Base-by-base conservation (phyloP, 1,140 invertebrate species). In the Leptestheria dahalacensis region DNA sequence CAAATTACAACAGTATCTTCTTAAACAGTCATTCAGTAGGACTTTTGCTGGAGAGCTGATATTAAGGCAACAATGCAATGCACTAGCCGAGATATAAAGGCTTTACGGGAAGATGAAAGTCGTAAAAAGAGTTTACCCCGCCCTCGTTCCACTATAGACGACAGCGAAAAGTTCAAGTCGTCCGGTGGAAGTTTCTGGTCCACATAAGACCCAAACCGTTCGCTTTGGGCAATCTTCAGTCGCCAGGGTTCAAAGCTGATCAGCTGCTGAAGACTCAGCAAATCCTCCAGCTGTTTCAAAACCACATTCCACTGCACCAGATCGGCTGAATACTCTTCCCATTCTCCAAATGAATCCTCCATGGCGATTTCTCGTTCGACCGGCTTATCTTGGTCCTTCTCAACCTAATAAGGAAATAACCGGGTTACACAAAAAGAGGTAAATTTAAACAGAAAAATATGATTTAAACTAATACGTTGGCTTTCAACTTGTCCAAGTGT, bases 281-380 rank as follows among this genome's bases (percentile, higher is more conserved):
- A 79, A 71, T 94, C 90, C 70, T 95, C 91, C 59, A 95, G 75
- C 74, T 92, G 91, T 61, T 84, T 85, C 21, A 89, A 84, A 9
- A 94, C 71, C 26, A 91, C 70, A 21, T 84, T 84, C 85, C 91
- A 94, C 68, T 86, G 80, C 59, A 88, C 84, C 64, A 83, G 80
- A 68, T 94, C 90, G 61, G 85, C 79, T 15, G 86, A 86, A 20
- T 93, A 76, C 59, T 82, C 82, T 71, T 93, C 90, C 86, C 85
- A 93, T 26, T 83, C 79, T 50, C 75, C 74, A 15, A 62, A 28
- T 28, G 61, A 53, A 21, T 61, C 66, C 2, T 64, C 63, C 12
- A 56, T 61, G 55, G 64, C 64, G 10, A 65, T 64, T 25, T 66
- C 66, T 41, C 15, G 6, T 41, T 41, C 33, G 33, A 15, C 6